phyloP scores from a whole-genome alignment of 2,113 vertebrate species.

The Gavialis gangeticus region DNA sequence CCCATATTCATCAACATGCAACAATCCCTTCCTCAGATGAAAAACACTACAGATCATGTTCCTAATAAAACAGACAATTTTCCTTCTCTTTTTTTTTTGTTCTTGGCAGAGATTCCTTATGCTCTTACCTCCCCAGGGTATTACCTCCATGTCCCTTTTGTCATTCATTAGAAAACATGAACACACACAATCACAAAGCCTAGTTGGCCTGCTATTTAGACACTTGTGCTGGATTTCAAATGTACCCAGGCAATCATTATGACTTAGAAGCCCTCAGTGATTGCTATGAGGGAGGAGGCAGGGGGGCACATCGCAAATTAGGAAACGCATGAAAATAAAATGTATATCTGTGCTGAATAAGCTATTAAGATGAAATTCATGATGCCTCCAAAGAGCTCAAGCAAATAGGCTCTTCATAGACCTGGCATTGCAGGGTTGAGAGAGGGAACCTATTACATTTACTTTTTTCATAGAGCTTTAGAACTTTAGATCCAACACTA shows the following conservation, averaged over 20 bases:
- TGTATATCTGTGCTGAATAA: background rate
- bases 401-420: background rate
- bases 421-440: background rate
- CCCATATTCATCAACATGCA: constrained; percentile 66
- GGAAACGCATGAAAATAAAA: background rate
- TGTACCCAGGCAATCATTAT: background rate
- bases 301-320: accelerated
- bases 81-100: constrained; percentile 60
- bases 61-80: constrained; percentile 73
- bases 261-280: background rate
- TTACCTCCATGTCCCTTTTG: constrained; percentile 19
- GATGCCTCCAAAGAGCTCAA: background rate
- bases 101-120: constrained; percentile 50
- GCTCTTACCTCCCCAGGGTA: constrained; percentile 25
- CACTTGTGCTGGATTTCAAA: background rate
- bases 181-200: constrained; percentile 30
- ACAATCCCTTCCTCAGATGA: constrained; percentile 59
- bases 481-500: background rate
- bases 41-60: constrained; percentile 69
- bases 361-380: accelerated
- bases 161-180: constrained; percentile 34
- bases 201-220: accelerated
- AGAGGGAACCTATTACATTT: background rate
- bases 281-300: background rate
- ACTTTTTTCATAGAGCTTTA: background rate